These are phyloP conservation scores for Tetranychus piercei DNA, from an alignment of 2,888 invertebrate genomes.

Conservation along the genomic window DNA sequence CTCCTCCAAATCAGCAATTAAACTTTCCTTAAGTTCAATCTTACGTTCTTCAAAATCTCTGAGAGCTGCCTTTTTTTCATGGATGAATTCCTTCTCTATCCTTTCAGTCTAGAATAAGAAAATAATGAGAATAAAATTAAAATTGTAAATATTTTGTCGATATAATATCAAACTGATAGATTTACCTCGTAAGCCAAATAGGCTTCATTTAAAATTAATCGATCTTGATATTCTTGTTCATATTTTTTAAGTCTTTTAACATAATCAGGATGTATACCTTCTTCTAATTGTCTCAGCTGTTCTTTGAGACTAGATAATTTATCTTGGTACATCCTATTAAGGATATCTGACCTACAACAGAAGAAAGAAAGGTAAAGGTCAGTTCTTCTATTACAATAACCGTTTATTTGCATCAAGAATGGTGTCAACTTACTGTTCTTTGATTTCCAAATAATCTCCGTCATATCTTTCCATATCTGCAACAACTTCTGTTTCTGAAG, in stretches of 20 bases:
- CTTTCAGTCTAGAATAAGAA: constrained; percentile 53
- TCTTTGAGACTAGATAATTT: constrained; percentile 70
- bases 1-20: constrained; percentile 78
- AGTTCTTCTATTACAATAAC: not conserved
- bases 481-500: constrained; percentile 72
- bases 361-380: not conserved
- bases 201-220: constrained; percentile 37
- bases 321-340: constrained; percentile 45
- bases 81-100: constrained; percentile 65
- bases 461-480: constrained; percentile 45
- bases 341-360: not conserved
- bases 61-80: constrained; percentile 67
- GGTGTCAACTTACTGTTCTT: constrained; percentile 52
- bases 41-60: constrained; percentile 91
- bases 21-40: constrained; percentile 66
- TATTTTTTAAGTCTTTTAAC: constrained; percentile 58
- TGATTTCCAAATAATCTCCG: constrained; percentile 57
- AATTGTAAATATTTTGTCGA: constrained; percentile 47
- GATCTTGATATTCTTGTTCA: constrained; percentile 60
- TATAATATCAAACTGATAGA: constrained; percentile 35
- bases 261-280: constrained; percentile 68
- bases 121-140: constrained; percentile 31
- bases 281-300: constrained; percentile 68
- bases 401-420: not conserved
- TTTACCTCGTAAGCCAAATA: constrained; percentile 33